Base-by-base conservation (phyloP, 2,888 invertebrate genomes). In the Eristalinus aeneus region DNA sequence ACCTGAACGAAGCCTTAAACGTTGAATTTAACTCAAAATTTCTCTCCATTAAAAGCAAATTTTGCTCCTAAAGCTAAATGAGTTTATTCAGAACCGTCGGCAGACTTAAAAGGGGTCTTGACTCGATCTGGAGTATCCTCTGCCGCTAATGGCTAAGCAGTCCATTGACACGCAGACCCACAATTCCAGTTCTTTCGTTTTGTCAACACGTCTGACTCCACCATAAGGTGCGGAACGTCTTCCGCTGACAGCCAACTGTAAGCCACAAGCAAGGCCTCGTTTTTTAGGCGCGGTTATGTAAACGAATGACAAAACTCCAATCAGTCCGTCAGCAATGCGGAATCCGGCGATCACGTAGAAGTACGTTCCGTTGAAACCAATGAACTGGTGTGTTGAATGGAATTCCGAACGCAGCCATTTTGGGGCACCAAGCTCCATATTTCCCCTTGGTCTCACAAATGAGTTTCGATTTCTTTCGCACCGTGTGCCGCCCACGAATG, bases 351-450 rank as follows among this genome's bases (percentile, higher is more conserved):
- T 80, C 84, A 84, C 84, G 84, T 84, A 80, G 32, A 31, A 27
- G 34, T 69, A 61, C 36, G 61, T 54, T 60, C 46, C n/a, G 67
- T n/a, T n/a, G n/a, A n/a, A n/a, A n/a, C n/a, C n/a, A n/a, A n/a
- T n/a, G n/a, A 75, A 74, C 68, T 54, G 64, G 73, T 78, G 58
- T 73, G 46, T 8, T 75, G 75, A 80, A 85, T 69, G 81, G 77
- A 85, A 85, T 85, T 76, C 68, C 68, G 63, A 76, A 73, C 68
- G 58, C 10, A 36, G n/a, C 80, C 85, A 68, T 76, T 67, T 71
- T 81, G n/a, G 12, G 68, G 68, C 56, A 68, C 32, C 16, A 39
- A 39, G 27, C 23, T 23, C 10, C 23, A 12, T 11, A 56, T 22
- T 16, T 46, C 46, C 46, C 46, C 6, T 16, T 8, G 46, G 16